These are phyloP conservation scores for Misgurnus mizolepis DNA, from an alignment of 2,113 vertebrate genomes.

Conservation along the genomic window DNA sequence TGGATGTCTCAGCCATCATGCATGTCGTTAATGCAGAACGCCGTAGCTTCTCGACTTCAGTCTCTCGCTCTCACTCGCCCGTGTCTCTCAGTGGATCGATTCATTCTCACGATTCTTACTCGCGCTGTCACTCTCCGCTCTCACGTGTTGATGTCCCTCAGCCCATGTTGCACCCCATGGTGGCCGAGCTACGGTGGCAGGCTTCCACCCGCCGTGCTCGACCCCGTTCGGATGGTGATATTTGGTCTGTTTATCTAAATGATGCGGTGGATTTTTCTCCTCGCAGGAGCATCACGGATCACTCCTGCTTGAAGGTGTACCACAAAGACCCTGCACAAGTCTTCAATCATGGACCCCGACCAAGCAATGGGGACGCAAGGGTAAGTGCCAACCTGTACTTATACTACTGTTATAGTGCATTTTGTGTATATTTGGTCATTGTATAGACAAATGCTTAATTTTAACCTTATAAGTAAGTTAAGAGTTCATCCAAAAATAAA, in stretches of 20 bases:
- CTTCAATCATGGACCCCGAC: slow-evolving; percentile 86
- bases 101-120: slow-evolving; percentile 19
- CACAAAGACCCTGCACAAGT: slow-evolving; percentile 95
- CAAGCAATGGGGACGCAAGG: slow-evolving; percentile 88
- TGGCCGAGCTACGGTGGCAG: slow-evolving; percentile 49
- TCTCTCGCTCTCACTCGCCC: background rate
- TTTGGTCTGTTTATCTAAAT: slow-evolving; percentile 60
- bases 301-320: slow-evolving; percentile 97
- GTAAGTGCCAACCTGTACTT: slow-evolving; percentile 74
- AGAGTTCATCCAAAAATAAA: too few relatives aligned
- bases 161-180: slow-evolving; percentile 37
- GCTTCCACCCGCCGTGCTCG: slow-evolving; percentile 31
- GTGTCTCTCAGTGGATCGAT: background rate
- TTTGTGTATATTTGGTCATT: background rate
- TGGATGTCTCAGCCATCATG: slow-evolving; percentile 20
- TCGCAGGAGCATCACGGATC: slow-evolving; percentile 91
- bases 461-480: too few relatives aligned
- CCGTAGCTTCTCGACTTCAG: background rate
- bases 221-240: slow-evolving; percentile 62
- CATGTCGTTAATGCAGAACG: background rate
- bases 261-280: slow-evolving; percentile 40
- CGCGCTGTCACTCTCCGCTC: slow-evolving; percentile 15
- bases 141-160: slow-evolving; percentile 23
- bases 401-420: too few relatives aligned
- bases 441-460: background rate